A percentile compares a stretch with the other conserved stretches of the same genome.
phyloP scores from a whole-genome alignment of 2,888 invertebrate species.

The Drosophila antonietae region DNA sequence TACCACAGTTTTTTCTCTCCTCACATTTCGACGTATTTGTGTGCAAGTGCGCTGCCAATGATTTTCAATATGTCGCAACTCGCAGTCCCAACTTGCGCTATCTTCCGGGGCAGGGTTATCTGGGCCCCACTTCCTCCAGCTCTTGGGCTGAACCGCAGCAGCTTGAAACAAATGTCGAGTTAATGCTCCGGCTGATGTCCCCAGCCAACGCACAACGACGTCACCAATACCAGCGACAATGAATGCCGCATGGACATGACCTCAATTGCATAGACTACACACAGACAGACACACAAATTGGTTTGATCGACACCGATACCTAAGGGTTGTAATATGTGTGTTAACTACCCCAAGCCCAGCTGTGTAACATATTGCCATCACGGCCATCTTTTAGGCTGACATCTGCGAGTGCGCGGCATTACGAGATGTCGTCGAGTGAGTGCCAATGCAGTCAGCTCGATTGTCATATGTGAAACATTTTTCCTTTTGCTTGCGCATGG shows the following conservation, averaged over 20 bases:
- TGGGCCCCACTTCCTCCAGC: slow-evolving; percentile 1
- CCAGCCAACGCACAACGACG: slow-evolving; percentile 37
- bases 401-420: slow-evolving; percentile 41
- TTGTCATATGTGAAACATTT: background rate
- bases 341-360: slow-evolving; percentile 29
- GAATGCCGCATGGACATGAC: slow-evolving; percentile 81
- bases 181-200: slow-evolving; percentile 69
- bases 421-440: slow-evolving; percentile 57
- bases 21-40: slow-evolving; percentile 40
- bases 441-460: slow-evolving; percentile 11
- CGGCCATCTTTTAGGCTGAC: slow-evolving; percentile 78
- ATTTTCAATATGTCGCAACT: slow-evolving; percentile 79
- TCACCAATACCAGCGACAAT: slow-evolving; percentile 64
- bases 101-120: slow-evolving; percentile 48
- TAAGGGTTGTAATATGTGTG: slow-evolving; percentile 63
- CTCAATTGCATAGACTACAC: slow-evolving; percentile 72
- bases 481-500: slow-evolving; percentile 2
- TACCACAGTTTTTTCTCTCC: too few relatives aligned
- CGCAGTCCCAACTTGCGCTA: slow-evolving; percentile 57
- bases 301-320: slow-evolving; percentile 79
- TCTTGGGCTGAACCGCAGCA: slow-evolving; percentile 31
- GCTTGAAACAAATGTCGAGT: slow-evolving; percentile 78
- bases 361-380: slow-evolving; percentile 68
- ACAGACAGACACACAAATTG: slow-evolving; percentile 47
- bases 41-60: slow-evolving; percentile 57